Percentiles rank a stretch among this genome's conserved stretches.
Conservation (phyloP, 2,888 invertebrate species). For the Resseliella maxima region DNA sequence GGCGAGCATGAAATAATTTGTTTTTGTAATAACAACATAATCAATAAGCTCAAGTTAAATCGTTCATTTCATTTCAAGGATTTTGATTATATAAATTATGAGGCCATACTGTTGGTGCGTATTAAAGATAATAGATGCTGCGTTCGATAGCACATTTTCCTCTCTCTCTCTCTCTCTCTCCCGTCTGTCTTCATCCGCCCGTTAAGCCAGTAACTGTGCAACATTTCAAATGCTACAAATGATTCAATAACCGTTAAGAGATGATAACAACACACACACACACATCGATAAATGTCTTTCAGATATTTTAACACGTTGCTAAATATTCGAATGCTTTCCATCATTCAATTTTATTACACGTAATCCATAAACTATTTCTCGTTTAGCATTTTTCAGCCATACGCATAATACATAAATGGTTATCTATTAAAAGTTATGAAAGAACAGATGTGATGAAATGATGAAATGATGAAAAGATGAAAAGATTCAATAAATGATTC, state of each 20-base stretch:
- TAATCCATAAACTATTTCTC: conserved; percentile 51
- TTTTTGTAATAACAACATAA: conserved; percentile 40
- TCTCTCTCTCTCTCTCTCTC: too few species aligned
- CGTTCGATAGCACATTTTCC: background rate
- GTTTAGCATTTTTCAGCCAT: background rate
- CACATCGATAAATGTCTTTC: conserved; percentile 14
- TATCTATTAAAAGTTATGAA: conserved; percentile 46
- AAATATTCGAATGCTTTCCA: conserved; percentile 34
- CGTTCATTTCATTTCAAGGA: conserved; percentile 41
- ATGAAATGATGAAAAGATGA: conserved; percentile 9
- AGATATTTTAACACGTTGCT: conserved; percentile 34
- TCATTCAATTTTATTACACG: conserved; percentile 41
- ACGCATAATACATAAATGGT: conserved; percentile 35
- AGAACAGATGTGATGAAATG: conserved; percentile 53
- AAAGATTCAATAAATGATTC: conserved; percentile 13
- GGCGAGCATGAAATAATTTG: conserved; percentile 11
- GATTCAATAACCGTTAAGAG: background rate
- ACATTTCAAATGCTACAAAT: conserved; percentile 23
- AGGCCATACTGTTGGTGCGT: background rate
- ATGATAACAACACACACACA: background rate
- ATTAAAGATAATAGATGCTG: background rate
- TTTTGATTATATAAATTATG: conserved; percentile 51
- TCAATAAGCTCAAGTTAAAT: conserved; percentile 51
- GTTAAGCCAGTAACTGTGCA: background rate
- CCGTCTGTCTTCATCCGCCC: too few species aligned